Percentiles rank a stretch among this genome's conserved stretches.
Conservation (phyloP, 1,140 invertebrate species). For the Drosophila lacertosa region DNA sequence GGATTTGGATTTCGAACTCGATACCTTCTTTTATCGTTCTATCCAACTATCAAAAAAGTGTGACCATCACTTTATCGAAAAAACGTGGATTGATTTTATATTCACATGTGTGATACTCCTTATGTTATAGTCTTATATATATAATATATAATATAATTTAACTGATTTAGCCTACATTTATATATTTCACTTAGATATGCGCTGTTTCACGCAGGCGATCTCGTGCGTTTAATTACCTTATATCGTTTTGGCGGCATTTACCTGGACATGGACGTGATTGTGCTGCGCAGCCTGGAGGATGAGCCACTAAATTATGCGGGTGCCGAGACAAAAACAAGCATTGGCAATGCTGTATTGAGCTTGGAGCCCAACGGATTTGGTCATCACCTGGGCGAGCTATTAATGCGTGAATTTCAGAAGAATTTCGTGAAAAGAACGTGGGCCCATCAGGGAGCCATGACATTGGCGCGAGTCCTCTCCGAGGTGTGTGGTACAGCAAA, state of each 20-base stretch:
- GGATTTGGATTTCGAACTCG: no score
- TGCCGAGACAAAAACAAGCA: conserved; percentile 84
- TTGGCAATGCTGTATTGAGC: conserved; percentile 88
- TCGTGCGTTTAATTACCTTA: conserved; percentile 88
- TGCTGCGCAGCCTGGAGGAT: conserved; percentile 86
- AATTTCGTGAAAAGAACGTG: conserved; percentile 88
- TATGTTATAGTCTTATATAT: no score
- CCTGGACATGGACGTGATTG: conserved; percentile 90
- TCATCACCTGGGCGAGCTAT: conserved; percentile 85
- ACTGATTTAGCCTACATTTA: neutral
- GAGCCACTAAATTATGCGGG: conserved; percentile 87
- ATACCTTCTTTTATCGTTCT: no score
- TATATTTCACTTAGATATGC: conserved; percentile 4
- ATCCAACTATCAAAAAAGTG: no score
- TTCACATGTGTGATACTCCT: no score
- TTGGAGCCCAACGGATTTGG: conserved; percentile 86
- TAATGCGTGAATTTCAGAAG: conserved; percentile 85
- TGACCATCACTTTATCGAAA: no score
- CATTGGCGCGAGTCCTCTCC: conserved; percentile 86
- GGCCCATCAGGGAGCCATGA: conserved; percentile 87
- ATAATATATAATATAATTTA: neutral
- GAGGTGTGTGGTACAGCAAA: conserved; percentile 85
- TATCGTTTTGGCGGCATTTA: conserved; percentile 92
- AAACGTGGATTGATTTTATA: no score
- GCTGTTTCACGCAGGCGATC: conserved; percentile 85